Base-by-base conservation (phyloP, 2,797 vertebrate genomes). In the Myotis daubentonii region DNA sequence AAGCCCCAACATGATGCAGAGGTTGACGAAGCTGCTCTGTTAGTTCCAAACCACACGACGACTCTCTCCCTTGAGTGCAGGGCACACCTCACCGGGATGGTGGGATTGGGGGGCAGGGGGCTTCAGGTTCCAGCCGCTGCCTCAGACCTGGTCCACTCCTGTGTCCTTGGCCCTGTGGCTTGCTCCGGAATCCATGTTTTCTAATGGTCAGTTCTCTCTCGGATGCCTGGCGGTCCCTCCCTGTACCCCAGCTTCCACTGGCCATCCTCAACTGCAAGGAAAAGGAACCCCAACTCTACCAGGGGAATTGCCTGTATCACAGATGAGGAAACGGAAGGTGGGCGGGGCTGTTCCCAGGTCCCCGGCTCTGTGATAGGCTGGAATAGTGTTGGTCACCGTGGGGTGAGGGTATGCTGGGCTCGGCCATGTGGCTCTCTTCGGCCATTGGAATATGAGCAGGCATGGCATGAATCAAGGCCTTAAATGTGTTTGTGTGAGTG, bases 161-260 rank as follows among this genome's bases (percentile, higher is more conserved):
- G 41, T 81, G 22, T 7, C 47, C 49, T 79, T n/a, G 55, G 51
- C 25, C 30, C 84, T 23, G 33, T 28, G 11, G 25, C 44, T 65
- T 75, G 30, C 80, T 79, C 74, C 44, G 87, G 75, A 81, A 47
- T 70, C 75, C 36, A 47, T n/a, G 1, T 47, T 86, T 85, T 47
- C 74, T 68, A 36, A 60, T 16, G 20, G 47, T 20, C 72, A 33
- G 7, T 30, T 75, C 80, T 49, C 49, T 70, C 23, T 20, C 36
- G 8, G 33, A 74, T 33, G 17, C 17, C 74, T 41, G 15, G 13
- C 33, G 36, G 33, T 6, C 15, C 30, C 41, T 85, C 28, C 17
- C 38, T 41, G 22, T 1, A 1, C 49, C n/a, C 22, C 0, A 0
- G 12, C 78, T 74, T 30, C 72, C 30, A 1, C 0, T 5, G 23